Percentiles rank a stretch among this genome's conserved stretches.
phyloP scores from a whole-genome alignment of 2,797 vertebrate genomes.

The Erpetoichthys calabaricus region DNA sequence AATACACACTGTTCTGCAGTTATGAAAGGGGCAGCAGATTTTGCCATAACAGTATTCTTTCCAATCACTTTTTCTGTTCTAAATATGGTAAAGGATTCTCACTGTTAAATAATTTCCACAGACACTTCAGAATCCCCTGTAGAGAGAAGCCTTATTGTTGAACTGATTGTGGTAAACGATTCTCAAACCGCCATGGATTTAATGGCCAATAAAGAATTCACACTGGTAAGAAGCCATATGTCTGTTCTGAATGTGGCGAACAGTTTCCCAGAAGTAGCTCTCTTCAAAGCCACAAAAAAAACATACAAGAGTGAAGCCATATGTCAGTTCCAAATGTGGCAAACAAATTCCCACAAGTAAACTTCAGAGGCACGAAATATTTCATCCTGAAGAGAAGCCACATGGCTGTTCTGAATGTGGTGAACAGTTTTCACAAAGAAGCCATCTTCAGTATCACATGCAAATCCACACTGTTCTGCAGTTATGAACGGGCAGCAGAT shows the following conservation, averaged over 20 bases:
- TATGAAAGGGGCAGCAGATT: too few species aligned
- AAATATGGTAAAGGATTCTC: constrained; percentile 31
- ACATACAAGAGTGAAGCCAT: constrained; percentile 34
- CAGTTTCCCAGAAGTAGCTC: too few species aligned
- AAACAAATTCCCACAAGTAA: constrained; percentile 33
- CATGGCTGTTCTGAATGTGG: constrained; percentile 25
- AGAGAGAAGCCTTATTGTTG: constrained; percentile 31
- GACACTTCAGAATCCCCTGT: constrained; percentile 9
- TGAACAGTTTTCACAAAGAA: constrained; percentile 21
- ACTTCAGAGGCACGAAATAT: constrained; percentile 31
- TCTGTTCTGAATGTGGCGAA: too few species aligned
- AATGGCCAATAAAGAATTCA: too few species aligned
- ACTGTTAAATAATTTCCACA: constrained; percentile 13
- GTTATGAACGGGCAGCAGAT: too few species aligned
- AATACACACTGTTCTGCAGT: constrained; percentile 2
- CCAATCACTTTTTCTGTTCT: constrained; percentile 25
- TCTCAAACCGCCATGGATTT: constrained; percentile 29
- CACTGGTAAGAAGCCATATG: too few species aligned
- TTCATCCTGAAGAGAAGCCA: constrained; percentile 23
- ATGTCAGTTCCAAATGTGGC: constrained; percentile 27
- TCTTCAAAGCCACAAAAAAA: too few species aligned
- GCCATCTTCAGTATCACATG: constrained; percentile 19
- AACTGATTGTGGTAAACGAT: constrained; percentile 29
- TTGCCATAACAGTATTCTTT: too few species aligned
- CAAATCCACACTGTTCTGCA: constrained; percentile 3